Evolutionary conservation across 1,140 invertebrate genomes (phyloP).

Genomic region (Ceratina japonica): DNA sequence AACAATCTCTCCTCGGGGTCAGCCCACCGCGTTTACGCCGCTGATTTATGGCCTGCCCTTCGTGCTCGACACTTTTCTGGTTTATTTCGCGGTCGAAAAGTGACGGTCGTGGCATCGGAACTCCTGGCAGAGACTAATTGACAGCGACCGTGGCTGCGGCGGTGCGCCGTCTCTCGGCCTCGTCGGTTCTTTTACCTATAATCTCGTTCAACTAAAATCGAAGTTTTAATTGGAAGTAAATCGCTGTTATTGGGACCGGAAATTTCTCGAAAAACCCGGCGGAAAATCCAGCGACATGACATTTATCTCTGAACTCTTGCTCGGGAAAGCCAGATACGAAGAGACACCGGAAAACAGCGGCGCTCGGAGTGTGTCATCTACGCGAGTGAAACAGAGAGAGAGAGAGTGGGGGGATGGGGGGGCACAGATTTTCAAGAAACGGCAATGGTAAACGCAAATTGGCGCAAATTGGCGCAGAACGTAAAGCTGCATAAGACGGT

Average conservation of each 20-base stretch:
- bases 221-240: too few species aligned
- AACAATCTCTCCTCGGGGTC: slow-evolving; percentile 77
- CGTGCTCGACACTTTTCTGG: slow-evolving; percentile 17
- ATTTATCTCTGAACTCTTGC: not conserved
- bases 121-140: slow-evolving; percentile 34
- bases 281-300: not conserved
- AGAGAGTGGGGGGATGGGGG: too few species aligned
- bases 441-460: slow-evolving; percentile 76
- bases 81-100: slow-evolving; percentile 28
- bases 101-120: slow-evolving; percentile 23
- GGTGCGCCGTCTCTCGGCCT: too few species aligned
- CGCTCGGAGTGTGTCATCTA: slow-evolving; percentile 28
- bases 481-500: slow-evolving; percentile 69
- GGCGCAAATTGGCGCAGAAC: slow-evolving; percentile 76
- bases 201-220: too few species aligned
- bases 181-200: too few species aligned
- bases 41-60: slow-evolving; percentile 77
- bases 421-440: slow-evolving; percentile 69
- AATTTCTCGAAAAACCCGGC: not conserved
- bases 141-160: not conserved
- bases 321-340: slow-evolving; percentile 1
- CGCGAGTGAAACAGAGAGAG: not conserved
- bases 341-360: slow-evolving; percentile 42
- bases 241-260: not conserved
- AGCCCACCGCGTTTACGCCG: slow-evolving; percentile 70